Conservation (phyloP, 1,140 invertebrate species). For the Papilio helenus region DNA sequence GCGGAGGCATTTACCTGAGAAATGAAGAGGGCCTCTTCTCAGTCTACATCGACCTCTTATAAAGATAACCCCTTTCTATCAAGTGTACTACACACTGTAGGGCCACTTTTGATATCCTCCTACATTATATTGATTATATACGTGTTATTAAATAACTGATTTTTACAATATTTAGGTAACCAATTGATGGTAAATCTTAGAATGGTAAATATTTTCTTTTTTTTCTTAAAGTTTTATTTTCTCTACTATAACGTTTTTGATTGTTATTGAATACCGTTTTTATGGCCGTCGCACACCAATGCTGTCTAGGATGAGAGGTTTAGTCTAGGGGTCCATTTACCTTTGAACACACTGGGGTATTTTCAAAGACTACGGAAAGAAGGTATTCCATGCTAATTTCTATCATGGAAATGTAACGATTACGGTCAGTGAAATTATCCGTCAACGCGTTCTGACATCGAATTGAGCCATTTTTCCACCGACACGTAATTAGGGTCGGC, state of each 20-base stretch:
- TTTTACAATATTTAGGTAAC: background rate
- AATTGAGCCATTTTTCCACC: conserved; percentile 15
- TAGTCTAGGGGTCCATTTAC: too few species aligned
- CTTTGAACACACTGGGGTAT: too few species aligned
- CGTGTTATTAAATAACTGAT: background rate
- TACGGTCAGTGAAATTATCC: background rate
- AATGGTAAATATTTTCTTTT: too few species aligned
- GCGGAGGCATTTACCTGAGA: conserved; percentile 39
- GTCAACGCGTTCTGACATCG: background rate
- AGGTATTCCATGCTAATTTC: background rate
- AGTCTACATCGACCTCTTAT: conserved; percentile 33
- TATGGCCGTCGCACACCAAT: too few species aligned
- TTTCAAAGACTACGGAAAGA: background rate
- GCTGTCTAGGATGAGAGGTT: too few species aligned
- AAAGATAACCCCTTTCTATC: conserved; percentile 52
- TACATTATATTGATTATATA: conserved; percentile 15
- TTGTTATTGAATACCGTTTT: too few species aligned
- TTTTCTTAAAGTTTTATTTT: too few species aligned
- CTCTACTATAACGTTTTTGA: too few species aligned
- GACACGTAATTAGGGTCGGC: background rate
- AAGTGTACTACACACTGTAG: conserved; percentile 40
- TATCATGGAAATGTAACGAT: background rate
- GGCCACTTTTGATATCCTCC: conserved; percentile 33
- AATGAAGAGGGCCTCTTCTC: conserved; percentile 38
- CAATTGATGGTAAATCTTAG: background rate